phyloP scores from a whole-genome alignment of 2,888 invertebrate genomes.

The Tenthredo notha region DNA sequence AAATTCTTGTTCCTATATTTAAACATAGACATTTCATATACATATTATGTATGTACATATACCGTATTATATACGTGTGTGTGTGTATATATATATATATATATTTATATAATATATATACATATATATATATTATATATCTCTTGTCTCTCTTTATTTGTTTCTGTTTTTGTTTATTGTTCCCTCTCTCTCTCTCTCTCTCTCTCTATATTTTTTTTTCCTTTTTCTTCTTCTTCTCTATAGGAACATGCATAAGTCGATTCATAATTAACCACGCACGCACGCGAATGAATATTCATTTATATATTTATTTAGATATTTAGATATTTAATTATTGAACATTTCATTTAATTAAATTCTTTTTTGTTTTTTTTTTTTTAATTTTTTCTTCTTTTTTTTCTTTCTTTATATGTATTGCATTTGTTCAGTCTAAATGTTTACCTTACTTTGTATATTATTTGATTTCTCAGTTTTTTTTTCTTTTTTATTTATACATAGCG shows the following conservation, averaged over 20 bases:
- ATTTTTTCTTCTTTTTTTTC: not conserved
- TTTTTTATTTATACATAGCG: not conserved
- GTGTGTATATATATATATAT: not conserved
- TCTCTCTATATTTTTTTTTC: too few relatives aligned
- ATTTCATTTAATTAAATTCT: conserved; percentile 39
- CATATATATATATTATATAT: not conserved
- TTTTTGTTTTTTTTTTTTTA: not conserved
- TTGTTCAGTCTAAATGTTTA: conserved; percentile 78
- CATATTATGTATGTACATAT: too few relatives aligned
- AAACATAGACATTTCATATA: too few relatives aligned
- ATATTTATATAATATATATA: not conserved
- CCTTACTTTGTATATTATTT: conserved; percentile 70
- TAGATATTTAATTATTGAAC: conserved; percentile 14
- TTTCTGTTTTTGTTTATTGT: too few relatives aligned
- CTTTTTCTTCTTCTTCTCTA: too few relatives aligned
- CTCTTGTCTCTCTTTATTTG: too few relatives aligned
- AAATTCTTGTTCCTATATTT: too few relatives aligned
- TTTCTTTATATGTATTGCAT: conserved; percentile 73
- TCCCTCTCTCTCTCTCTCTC: too few relatives aligned
- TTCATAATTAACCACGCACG: too few relatives aligned
- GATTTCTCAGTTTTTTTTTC: conserved; percentile 55
- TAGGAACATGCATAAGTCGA: too few relatives aligned
- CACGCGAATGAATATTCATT: not conserved
- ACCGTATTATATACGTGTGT: not conserved
- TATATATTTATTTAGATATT: conserved; percentile 40